These are phyloP conservation scores for Acholoe squamosa DNA, from an alignment of 2,888 invertebrate species.

Conservation along the genomic window DNA sequence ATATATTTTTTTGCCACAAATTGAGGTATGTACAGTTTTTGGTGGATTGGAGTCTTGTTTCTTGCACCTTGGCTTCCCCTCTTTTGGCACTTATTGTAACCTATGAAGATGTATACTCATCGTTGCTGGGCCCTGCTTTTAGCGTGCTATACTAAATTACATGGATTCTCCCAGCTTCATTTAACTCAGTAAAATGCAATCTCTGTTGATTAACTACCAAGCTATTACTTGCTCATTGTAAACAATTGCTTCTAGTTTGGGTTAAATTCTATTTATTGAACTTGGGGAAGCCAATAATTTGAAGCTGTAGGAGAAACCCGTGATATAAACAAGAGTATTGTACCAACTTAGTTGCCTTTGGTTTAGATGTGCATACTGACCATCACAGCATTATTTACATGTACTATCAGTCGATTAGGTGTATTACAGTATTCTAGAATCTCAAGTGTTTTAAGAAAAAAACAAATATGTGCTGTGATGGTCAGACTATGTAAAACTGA, in stretches of 20 bases:
- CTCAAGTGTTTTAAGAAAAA: no score
- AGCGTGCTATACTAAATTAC: conserved; percentile 14
- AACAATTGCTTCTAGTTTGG: background rate
- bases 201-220: background rate
- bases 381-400: background rate
- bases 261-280: background rate
- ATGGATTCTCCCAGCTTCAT: conserved; percentile 41
- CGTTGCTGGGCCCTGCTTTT: conserved; percentile 7
- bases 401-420: no score
- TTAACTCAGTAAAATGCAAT: background rate
- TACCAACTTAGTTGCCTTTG: background rate
- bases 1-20: background rate
- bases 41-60: background rate
- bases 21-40: background rate
- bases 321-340: no score
- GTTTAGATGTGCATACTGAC: background rate
- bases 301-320: conserved; percentile 26
- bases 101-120: background rate
- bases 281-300: background rate
- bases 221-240: no score
- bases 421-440: no score
- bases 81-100: background rate
- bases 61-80: background rate
- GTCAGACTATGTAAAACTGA: background rate
- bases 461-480: background rate